Evolutionary conservation across 1,140 invertebrate genomes (phyloP).

Genomic region (Ptiloglossa arizonensis): DNA sequence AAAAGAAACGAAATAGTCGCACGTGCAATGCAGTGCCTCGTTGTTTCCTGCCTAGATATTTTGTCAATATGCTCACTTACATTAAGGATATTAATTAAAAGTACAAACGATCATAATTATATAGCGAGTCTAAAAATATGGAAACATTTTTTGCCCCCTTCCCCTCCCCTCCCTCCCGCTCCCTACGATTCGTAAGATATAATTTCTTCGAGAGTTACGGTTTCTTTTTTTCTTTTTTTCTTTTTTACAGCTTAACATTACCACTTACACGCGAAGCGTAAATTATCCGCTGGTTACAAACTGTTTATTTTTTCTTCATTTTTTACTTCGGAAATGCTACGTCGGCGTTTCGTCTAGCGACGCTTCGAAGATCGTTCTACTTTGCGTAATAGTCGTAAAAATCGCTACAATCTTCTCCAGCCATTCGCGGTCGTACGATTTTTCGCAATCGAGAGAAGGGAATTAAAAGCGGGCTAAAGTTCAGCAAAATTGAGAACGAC

Average conservation of each 20-base stretch:
- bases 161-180: no score
- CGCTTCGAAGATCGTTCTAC: not conserved
- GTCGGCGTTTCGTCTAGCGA: not conserved
- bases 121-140: conserved; percentile 53
- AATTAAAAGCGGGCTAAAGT: not conserved
- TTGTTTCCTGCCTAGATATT: conserved; percentile 8
- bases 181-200: not conserved
- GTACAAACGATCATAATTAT: conserved; percentile 46
- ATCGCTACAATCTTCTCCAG: no score
- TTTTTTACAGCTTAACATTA: conserved; percentile 3
- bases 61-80: conserved; percentile 19
- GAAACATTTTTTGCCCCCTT: conserved; percentile 29
- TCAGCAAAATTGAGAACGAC: not conserved
- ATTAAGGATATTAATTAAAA: conserved; percentile 34
- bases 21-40: not conserved
- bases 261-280: not conserved
- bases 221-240: no score
- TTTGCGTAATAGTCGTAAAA: not conserved
- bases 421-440: not conserved
- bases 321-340: not conserved
- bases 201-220: not conserved
- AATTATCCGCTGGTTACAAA: conserved; percentile 1
- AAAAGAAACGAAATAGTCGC: not conserved
- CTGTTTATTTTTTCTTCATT: not conserved
- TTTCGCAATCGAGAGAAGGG: not conserved